A percentile compares a stretch with the other conserved stretches of the same genome.
Conservation (phyloP, 2,888 invertebrate species). For the Acronicta leporina region DNA sequence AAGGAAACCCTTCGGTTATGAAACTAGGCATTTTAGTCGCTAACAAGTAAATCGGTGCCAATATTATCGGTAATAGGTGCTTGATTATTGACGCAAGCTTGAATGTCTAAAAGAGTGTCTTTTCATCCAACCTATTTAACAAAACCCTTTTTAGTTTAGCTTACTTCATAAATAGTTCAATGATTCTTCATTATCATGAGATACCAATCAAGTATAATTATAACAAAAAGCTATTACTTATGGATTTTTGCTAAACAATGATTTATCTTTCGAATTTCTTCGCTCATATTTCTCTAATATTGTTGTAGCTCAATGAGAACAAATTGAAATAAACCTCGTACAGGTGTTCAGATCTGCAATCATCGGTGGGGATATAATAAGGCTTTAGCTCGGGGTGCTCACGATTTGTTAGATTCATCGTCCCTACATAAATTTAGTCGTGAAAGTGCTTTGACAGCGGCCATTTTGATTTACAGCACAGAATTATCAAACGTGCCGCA, state of each 20-base stretch:
- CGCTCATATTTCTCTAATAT: background rate
- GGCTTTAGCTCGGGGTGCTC: slow-evolving; percentile 51
- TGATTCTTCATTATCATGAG: too few relatives aligned
- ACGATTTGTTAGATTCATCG: slow-evolving; percentile 58
- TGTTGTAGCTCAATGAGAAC: slow-evolving; percentile 18
- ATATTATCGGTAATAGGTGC: background rate
- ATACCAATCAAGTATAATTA: too few relatives aligned
- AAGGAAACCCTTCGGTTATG: slow-evolving; percentile 50
- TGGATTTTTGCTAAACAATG: too few relatives aligned
- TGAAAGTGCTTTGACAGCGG: slow-evolving; percentile 51
- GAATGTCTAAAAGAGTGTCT: too few relatives aligned
- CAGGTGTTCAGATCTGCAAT: slow-evolving; percentile 48
- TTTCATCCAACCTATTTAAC: too few relatives aligned
- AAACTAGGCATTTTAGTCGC: slow-evolving; percentile 27
- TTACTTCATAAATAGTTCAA: too few relatives aligned
- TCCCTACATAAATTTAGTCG: slow-evolving; percentile 54
- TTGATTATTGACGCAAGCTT: too few relatives aligned
- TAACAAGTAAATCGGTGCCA: slow-evolving; percentile 7
- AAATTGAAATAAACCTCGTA: slow-evolving; percentile 44
- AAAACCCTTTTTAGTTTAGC: too few relatives aligned
- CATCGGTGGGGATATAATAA: slow-evolving; percentile 44
- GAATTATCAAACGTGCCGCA: slow-evolving; percentile 36
- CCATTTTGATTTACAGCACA: slow-evolving; percentile 45
- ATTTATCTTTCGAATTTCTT: too few relatives aligned
- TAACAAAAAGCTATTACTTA: too few relatives aligned